Conservation (phyloP, 2,113 vertebrate species). For the Dolichotis patagonum region DNA sequence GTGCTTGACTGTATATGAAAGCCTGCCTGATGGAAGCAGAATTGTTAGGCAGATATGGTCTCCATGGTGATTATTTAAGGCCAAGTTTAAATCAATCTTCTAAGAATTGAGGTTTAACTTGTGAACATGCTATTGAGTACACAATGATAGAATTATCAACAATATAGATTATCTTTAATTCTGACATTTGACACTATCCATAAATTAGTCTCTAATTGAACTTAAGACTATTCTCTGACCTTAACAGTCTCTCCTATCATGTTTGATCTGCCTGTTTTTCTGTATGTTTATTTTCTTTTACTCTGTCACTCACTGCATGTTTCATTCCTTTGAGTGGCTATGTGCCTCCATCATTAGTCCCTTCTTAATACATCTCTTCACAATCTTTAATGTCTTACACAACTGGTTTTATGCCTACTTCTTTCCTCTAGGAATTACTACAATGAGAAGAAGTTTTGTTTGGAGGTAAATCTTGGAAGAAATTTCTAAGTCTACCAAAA, state of each 20-base stretch:
- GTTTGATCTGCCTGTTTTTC: neutral
- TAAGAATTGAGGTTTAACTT: conserved; percentile 62
- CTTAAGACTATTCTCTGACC: neutral
- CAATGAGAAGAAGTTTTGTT: neutral
- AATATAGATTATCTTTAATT: conserved; percentile 42
- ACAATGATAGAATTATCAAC: conserved; percentile 50
- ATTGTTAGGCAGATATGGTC: conserved; percentile 42
- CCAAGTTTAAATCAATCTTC: conserved; percentile 50
- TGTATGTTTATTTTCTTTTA: neutral
- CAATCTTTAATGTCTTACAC: neutral
- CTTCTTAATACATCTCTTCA: neutral
- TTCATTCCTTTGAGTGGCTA: neutral
- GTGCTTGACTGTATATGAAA: neutral
- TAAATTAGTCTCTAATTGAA: neutral
- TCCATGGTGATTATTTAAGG: conserved; percentile 68
- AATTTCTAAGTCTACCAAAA: neutral
- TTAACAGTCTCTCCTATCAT: neutral
- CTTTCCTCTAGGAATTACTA: neutral
- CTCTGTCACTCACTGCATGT: neutral
- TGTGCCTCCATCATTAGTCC: neutral
- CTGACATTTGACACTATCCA: neutral
- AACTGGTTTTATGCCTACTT: neutral
- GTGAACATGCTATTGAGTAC: neutral
- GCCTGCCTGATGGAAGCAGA: neutral
- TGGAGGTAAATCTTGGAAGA: neutral